These are phyloP conservation scores for Odontocolon sp. DNA, from an alignment of 2,888 invertebrate species.

Conservation along the genomic window DNA sequence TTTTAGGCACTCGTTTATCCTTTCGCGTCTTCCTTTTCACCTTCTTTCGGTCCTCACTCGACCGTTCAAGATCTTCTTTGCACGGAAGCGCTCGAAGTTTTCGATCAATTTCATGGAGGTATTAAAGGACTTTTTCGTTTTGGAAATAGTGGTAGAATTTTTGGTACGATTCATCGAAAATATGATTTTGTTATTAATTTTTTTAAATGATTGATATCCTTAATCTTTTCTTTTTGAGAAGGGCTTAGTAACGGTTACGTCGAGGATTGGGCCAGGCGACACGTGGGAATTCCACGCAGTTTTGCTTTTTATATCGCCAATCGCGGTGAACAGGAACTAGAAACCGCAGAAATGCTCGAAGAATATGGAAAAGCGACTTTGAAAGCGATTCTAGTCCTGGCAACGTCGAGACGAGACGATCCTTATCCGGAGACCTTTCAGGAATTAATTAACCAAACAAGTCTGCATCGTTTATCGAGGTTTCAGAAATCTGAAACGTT, in stretches of 20 bases:
- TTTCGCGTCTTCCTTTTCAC: conserved; percentile 27
- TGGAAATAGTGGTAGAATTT: conserved; percentile 47
- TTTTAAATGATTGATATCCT: no score
- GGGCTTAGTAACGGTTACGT: conserved; percentile 48
- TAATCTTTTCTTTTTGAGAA: background rate
- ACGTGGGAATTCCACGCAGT: conserved; percentile 49
- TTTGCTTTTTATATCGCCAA: conserved; percentile 47
- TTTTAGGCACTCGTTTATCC: conserved; percentile 53
- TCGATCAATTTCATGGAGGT: conserved; percentile 37
- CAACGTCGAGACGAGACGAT: conserved; percentile 34
- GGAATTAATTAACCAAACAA: conserved; percentile 46
- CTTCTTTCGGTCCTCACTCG: conserved; percentile 33
- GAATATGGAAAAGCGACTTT: conserved; percentile 48
- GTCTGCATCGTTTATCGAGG: background rate
- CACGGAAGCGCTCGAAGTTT: conserved; percentile 44
- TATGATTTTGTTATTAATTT: background rate
- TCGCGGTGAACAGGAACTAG: background rate
- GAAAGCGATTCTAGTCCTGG: conserved; percentile 41
- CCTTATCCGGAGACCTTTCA: conserved; percentile 39
- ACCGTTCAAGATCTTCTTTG: conserved; percentile 49
- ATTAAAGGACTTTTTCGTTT: conserved; percentile 25
- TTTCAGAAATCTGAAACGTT: no score
- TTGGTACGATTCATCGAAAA: conserved; percentile 23
- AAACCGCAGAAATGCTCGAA: background rate
- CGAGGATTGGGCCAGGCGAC: conserved; percentile 52